Evolutionary conservation across 1,140 invertebrate species (phyloP).

Genomic region (Drosophila simulans): DNA sequence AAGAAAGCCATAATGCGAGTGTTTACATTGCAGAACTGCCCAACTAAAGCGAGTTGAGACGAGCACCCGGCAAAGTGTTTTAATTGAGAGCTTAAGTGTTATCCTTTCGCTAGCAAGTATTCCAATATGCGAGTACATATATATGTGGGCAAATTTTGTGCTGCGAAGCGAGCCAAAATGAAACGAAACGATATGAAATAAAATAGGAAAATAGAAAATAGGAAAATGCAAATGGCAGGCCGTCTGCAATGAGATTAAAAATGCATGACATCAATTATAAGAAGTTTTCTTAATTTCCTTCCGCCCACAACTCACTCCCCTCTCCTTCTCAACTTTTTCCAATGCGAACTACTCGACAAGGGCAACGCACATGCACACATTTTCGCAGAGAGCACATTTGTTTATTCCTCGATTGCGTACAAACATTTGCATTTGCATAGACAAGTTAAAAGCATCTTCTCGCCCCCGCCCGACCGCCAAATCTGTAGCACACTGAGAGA

Average conservation of each 20-base stretch:
- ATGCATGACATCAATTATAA: slow-evolving; percentile 80
- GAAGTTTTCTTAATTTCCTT: slow-evolving; percentile 77
- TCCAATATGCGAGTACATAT: slow-evolving; percentile 12
- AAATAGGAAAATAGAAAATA: slow-evolving; percentile 1
- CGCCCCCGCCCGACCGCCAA: slow-evolving; percentile 4
- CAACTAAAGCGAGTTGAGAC: slow-evolving; percentile 22
- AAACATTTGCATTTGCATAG: slow-evolving; percentile 80
- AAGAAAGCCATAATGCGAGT: slow-evolving; percentile 30
- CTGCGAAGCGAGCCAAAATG: slow-evolving; percentile 3
- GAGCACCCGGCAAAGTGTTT: slow-evolving; percentile 18
- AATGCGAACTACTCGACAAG: slow-evolving; percentile 41
- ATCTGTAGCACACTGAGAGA: not conserved
- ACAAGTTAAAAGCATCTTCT: slow-evolving; percentile 73
- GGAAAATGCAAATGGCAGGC: slow-evolving; percentile 41
- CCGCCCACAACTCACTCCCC: slow-evolving; percentile 72
- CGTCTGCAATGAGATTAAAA: slow-evolving; percentile 55
- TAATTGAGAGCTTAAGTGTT: slow-evolving; percentile 33
- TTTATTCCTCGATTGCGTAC: slow-evolving; percentile 79
- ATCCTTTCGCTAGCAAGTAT: slow-evolving; percentile 1
- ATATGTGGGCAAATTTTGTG: slow-evolving; percentile 12
- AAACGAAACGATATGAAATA: not conserved
- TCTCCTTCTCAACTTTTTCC: slow-evolving; percentile 51
- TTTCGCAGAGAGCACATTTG: slow-evolving; percentile 58
- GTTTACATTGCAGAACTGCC: slow-evolving; percentile 17
- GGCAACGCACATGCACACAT: slow-evolving; percentile 34